phyloP scores from a whole-genome alignment of 1,140 invertebrate species.

The Tetramorium alpestre region DNA sequence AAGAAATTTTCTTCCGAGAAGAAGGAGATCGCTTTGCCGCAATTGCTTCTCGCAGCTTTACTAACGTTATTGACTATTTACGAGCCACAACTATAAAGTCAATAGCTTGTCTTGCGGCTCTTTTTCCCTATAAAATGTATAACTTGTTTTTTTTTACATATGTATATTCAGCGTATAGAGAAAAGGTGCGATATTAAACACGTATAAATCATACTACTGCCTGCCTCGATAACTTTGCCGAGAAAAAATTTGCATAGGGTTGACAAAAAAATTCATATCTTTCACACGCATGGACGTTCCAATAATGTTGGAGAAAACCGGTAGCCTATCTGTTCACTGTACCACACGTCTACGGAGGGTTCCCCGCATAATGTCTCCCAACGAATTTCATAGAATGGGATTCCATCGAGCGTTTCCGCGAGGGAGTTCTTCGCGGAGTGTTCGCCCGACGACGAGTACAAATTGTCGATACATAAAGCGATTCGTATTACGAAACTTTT shows the following conservation, averaged over 20 bases:
- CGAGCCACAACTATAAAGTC: constrained; percentile 29
- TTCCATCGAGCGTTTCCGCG: constrained; percentile 3
- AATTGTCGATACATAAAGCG: constrained; percentile 59
- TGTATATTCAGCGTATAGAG: not conserved
- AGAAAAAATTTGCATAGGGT: not conserved
- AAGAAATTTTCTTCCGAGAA: constrained; percentile 26
- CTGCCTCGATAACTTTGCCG: not conserved
- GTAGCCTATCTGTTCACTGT: not conserved
- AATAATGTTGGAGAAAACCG: not conserved
- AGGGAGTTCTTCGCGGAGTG: constrained; percentile 10
- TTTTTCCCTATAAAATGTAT: not conserved
- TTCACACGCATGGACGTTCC: constrained; percentile 7
- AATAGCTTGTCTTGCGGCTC: not conserved
- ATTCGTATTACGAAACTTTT: constrained; percentile 55
- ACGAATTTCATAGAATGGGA: constrained; percentile 14
- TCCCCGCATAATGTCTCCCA: constrained; percentile 1
- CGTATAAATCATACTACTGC: not conserved
- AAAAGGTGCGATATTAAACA: constrained; percentile 1
- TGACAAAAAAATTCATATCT: not conserved
- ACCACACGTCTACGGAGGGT: not conserved
- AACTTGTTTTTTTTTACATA: not conserved
- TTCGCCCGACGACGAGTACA: constrained; percentile 42
- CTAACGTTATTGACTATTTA: constrained; percentile 33
- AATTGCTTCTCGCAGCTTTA: constrained; percentile 48
- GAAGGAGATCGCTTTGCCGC: constrained; percentile 9